Evolutionary conservation across 2,113 vertebrate species (phyloP), one percentile per base, ranked within the genome.

Genomic region (Cranoglanis bouderius): DNA sequence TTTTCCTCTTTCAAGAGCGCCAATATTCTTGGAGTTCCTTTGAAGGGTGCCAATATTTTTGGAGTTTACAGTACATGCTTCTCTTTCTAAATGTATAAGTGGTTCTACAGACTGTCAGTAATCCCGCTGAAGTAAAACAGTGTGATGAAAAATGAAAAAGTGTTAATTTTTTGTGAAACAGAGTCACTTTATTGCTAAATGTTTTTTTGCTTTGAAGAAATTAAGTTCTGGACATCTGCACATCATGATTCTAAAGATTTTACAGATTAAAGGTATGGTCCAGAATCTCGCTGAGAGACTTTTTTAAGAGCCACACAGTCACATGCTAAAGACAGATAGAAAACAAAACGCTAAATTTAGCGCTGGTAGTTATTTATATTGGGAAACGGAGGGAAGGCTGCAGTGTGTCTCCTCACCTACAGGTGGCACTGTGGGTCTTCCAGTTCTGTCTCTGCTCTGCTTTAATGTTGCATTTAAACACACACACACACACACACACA

Each of bases 341-440:
- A 65, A 65, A 86, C 75, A 38, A 61, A 16, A 38, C 12, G 55
- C 55, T 61, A 82, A 82, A 82, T 82, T 59, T 26, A 82, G 35
- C 46, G 16, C 14, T 9, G 29, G 26, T 57, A 3, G 3, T 61
- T 40, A 14, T 59, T 12, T 38, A 10, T 24, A 13, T 5, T 57
- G 80, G 32, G 77, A 32, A 53, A 80, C 18, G 0, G 46, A 80
- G 77, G 77, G 13, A n/a, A 38, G 35, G 21, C 9, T 82, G 81
- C 32, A 82, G 19, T 29, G 21, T 59, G 55, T 82, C 81, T 82
- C 81, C 55, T 82, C 12, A 61, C 55, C 32, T 59, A 82, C 55
- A 82, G 81, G 81, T 10, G 53, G 51, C 53, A 82, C 53, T 82
- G 80, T 82, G 32, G 53, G 24, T 59, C 80, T 57, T 35, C 53